phyloP scores from a whole-genome alignment of 2,888 invertebrate species.

The Yponomeuta evonymella region DNA sequence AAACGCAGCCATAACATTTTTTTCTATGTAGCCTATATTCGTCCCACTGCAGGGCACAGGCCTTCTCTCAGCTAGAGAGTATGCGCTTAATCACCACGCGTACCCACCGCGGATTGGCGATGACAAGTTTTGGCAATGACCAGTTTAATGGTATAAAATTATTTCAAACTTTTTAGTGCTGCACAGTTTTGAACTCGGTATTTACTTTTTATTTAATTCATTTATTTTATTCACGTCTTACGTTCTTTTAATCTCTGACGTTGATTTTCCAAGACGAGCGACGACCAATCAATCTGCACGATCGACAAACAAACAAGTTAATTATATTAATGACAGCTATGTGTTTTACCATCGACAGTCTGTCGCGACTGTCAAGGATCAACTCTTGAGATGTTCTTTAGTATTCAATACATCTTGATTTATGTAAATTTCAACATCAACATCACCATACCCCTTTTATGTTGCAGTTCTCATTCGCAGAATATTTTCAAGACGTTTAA shows the following conservation, averaged over 20 bases:
- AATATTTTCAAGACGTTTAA: not conserved
- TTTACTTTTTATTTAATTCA: too few species aligned
- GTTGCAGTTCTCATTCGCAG: not conserved
- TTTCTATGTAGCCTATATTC: too few species aligned
- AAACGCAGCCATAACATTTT: too few species aligned
- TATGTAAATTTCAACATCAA: not conserved
- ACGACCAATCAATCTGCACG: conserved; percentile 10
- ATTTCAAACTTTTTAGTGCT: too few species aligned
- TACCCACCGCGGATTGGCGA: too few species aligned
- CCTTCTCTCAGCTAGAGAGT: too few species aligned
- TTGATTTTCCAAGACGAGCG: not conserved
- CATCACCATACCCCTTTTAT: not conserved
- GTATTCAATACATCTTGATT: not conserved
- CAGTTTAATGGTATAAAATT: too few species aligned
- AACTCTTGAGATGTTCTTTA: not conserved
- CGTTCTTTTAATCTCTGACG: not conserved
- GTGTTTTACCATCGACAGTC: not conserved
- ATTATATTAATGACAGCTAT: conserved; percentile 2
- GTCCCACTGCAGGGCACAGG: too few species aligned
- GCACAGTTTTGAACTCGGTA: too few species aligned
- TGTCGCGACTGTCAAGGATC: not conserved
- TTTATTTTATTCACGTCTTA: too few species aligned
- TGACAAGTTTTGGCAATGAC: too few species aligned
- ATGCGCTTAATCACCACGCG: too few species aligned
- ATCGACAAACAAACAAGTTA: conserved; percentile 6